Evolutionary conservation across 1,140 invertebrate genomes (phyloP).

Genomic region (Polypedilum pembai): DNA sequence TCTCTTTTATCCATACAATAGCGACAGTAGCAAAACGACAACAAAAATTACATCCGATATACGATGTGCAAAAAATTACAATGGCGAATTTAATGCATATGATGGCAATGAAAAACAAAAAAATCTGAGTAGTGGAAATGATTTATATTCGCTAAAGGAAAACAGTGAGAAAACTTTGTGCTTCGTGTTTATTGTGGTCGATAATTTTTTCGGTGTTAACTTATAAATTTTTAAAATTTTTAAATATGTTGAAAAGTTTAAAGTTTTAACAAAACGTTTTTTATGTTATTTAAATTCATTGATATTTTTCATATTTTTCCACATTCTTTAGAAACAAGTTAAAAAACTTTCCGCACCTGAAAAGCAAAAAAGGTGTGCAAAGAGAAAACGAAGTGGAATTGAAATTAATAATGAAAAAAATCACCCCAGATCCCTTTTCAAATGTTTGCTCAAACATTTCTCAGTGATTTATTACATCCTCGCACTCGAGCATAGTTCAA

Average conservation of each 20-base stretch:
- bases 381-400: neutral
- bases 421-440: neutral
- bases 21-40: no score
- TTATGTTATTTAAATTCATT: no score
- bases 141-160: neutral
- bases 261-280: no score
- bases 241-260: no score
- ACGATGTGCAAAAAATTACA: neutral
- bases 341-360: no score
- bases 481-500: conserved; percentile 13
- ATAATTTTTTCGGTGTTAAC: neutral
- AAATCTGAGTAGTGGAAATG: neutral
- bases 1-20: neutral
- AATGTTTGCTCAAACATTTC: neutral
- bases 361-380: no score
- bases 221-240: no score
- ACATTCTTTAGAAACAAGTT: no score
- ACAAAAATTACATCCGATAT: conserved; percentile 16
- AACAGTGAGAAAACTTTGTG: neutral
- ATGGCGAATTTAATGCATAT: conserved; percentile 2
- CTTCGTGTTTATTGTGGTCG: neutral
- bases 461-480: conserved; percentile 21
- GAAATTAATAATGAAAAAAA: conserved; percentile 9
- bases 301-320: no score
- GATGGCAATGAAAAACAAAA: neutral